Evolutionary conservation across 1,140 invertebrate genomes (phyloP).

Genomic region (Tetramorium simillimum): DNA sequence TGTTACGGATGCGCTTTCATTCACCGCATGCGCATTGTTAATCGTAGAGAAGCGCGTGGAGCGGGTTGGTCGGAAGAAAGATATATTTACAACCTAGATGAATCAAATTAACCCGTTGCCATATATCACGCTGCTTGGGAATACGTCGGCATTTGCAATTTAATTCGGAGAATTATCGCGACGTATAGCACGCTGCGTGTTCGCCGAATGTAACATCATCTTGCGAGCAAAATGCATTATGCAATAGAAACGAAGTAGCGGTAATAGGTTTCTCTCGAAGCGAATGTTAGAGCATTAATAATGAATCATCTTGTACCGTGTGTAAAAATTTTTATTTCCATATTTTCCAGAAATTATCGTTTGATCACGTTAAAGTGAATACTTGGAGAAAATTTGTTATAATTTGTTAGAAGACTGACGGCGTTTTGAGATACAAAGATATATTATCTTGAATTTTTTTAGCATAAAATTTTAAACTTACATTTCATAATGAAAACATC

Average conservation of each 20-base stretch:
- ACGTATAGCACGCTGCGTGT: conserved; percentile 54
- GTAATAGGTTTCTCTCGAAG: conserved; percentile 52
- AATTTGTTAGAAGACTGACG: background rate
- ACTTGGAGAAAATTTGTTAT: background rate
- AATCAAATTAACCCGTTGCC: conserved; percentile 67
- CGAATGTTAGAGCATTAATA: conserved; percentile 48
- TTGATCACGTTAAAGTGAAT: background rate
- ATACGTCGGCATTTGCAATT: conserved; percentile 73
- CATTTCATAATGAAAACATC: background rate
- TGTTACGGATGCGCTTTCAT: conserved; percentile 55
- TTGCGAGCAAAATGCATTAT: conserved; percentile 55
- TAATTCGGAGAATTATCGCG: conserved; percentile 64
- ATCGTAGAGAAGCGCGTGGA: conserved; percentile 50
- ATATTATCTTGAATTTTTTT: background rate
- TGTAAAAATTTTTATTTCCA: conserved; percentile 14
- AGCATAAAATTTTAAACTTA: background rate
- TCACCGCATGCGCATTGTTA: conserved; percentile 65
- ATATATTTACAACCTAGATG: conserved; percentile 66
- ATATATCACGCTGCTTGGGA: conserved; percentile 66
- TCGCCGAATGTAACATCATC: conserved; percentile 60
- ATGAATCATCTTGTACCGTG: conserved; percentile 18
- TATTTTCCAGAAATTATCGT: conserved; percentile 27
- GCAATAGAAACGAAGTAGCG: conserved; percentile 58
- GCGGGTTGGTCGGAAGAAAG: conserved; percentile 43
- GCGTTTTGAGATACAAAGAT: background rate